Conservation (phyloP, 2,797 vertebrate species). For the Xyrichtys novacula region DNA sequence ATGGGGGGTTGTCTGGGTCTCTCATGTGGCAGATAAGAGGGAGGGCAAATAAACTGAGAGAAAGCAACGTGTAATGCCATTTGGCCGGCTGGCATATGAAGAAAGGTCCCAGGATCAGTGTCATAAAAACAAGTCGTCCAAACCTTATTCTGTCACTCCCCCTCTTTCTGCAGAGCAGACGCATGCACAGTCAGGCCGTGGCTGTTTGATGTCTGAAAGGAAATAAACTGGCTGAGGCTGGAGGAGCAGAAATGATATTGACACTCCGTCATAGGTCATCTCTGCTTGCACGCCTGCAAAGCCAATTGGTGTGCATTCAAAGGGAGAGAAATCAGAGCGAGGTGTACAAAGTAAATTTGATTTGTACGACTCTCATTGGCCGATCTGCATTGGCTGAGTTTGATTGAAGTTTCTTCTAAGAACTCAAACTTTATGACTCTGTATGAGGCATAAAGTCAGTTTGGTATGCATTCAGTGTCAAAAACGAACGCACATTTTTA, state of each 20-base stretch:
- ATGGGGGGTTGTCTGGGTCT: constrained; percentile 81
- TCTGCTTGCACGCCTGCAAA: constrained; percentile 28
- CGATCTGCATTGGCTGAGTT: constrained; percentile 18
- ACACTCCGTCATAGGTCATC: constrained; percentile 69
- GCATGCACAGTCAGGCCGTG: constrained; percentile 12
- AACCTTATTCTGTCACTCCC: constrained; percentile 44
- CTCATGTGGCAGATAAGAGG: constrained; percentile 83
- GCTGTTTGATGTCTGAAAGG: constrained; percentile 79
- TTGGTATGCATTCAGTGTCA: constrained; percentile 1
- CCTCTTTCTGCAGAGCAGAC: constrained; percentile 30
- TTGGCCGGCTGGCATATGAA: constrained; percentile 70
- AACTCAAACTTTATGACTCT: constrained; percentile 18
- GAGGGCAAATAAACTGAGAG: constrained; percentile 70
- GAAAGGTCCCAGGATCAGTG: constrained; percentile 72
- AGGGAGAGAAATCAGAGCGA: constrained; percentile 47
- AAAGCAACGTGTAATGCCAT: constrained; percentile 77
- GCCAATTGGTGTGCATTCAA: constrained; percentile 49
- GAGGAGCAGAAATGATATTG: constrained; percentile 59
- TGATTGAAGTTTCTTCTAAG: constrained; percentile 23
- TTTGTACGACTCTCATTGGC: constrained; percentile 10
- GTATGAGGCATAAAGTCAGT: not conserved
- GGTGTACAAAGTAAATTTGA: constrained; percentile 42
- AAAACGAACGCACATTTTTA: not conserved
- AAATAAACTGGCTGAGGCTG: constrained; percentile 65
- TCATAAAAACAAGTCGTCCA: constrained; percentile 76